Percentiles rank a stretch among this genome's conserved stretches.
Evolutionary conservation across 2,113 vertebrate species (phyloP).

Genomic region (Hirundichthys speculiger): DNA sequence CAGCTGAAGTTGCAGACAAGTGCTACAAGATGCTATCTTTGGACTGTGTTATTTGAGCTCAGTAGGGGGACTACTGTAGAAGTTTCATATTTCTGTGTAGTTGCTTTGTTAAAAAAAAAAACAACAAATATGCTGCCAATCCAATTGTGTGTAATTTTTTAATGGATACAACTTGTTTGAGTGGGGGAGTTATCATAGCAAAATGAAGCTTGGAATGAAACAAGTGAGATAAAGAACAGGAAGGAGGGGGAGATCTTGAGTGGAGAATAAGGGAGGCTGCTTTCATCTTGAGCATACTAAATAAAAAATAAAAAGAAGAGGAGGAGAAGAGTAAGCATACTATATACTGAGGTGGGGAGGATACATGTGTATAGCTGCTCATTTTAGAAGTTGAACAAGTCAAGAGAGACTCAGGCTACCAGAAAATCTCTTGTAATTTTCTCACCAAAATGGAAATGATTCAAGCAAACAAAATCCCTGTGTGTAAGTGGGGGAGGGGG

Average conservation of each 20-base stretch:
- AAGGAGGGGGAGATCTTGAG: slow-evolving; percentile 25
- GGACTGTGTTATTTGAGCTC: no score
- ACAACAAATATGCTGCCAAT: slow-evolving; percentile 17
- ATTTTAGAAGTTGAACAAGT: slow-evolving; percentile 29
- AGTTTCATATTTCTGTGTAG: slow-evolving; percentile 15
- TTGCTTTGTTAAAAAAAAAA: background rate
- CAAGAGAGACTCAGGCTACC: slow-evolving; percentile 29
- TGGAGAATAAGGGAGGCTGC: slow-evolving; percentile 30
- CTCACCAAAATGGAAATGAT: slow-evolving; percentile 14
- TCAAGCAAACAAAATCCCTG: slow-evolving; percentile 43
- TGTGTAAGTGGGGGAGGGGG: slow-evolving; percentile 12
- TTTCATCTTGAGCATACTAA: slow-evolving; percentile 24
- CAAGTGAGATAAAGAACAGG: slow-evolving; percentile 38
- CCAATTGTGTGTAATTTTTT: slow-evolving; percentile 10
- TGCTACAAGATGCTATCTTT: no score
- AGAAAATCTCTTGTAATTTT: slow-evolving; percentile 10
- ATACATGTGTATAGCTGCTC: slow-evolving; percentile 42
- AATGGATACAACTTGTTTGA: slow-evolving; percentile 19
- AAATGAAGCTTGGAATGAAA: slow-evolving; percentile 52
- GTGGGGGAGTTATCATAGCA: slow-evolving; percentile 48
- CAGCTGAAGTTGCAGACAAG: background rate
- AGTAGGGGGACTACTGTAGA: background rate
- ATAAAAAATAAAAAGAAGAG: background rate
- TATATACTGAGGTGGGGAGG: background rate
- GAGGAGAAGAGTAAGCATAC: slow-evolving; percentile 11